Percentiles rank a stretch among this genome's conserved stretches.
These are phyloP conservation scores for Limnodromus scolopaceus DNA, from an alignment of 2,797 vertebrate species.

Conservation along the genomic window DNA sequence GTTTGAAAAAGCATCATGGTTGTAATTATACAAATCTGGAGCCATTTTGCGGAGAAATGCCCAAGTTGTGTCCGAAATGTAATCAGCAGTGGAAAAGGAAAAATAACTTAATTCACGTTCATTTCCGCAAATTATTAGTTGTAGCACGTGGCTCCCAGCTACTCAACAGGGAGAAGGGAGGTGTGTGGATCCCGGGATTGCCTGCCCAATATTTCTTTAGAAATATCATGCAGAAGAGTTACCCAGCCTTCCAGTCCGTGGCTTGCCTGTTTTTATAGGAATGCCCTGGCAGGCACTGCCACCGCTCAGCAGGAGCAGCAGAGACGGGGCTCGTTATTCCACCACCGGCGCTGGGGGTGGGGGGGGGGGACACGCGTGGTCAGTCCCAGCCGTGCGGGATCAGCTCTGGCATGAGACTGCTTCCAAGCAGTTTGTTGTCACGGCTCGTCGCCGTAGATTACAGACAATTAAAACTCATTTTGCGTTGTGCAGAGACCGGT, in stretches of 20 bases:
- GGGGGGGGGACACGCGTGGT: fast-evolving
- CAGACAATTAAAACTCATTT: neutral
- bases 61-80: neutral
- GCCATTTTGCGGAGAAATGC: constrained; percentile 44
- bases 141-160: neutral
- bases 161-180: neutral
- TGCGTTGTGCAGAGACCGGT: neutral
- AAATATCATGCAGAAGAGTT: neutral
- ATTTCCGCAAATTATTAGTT: neutral
- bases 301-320: fast-evolving
- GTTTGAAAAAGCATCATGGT: constrained; percentile 46
- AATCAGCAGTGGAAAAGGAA: neutral
- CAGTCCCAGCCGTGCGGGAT: neutral
- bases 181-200: neutral
- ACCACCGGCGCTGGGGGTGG: fast-evolving
- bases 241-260: neutral
- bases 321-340: fast-evolving
- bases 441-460: neutral
- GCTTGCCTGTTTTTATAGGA: neutral
- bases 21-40: constrained; percentile 59
- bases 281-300: neutral
- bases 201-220: neutral
- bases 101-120: neutral
- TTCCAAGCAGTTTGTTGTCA: too few relatives aligned
- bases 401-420: neutral